phyloP scores from a whole-genome alignment of 2,888 invertebrate species.

The Antheraea yamamai region DNA sequence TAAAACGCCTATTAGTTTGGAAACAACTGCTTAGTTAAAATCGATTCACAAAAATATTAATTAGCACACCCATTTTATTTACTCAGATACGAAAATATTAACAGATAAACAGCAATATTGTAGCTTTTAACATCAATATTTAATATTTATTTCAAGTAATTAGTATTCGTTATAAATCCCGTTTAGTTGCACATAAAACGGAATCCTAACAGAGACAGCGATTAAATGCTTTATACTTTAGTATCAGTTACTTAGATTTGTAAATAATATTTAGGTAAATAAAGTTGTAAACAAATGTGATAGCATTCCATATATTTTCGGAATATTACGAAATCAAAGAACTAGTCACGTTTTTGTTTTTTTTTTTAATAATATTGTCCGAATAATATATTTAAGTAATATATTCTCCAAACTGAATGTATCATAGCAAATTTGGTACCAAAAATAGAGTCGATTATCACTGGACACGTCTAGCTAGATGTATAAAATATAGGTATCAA shows the following conservation, averaged over 20 bases:
- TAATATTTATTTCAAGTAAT: neutral
- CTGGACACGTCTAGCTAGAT: conserved; percentile 79
- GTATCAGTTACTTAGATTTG: neutral
- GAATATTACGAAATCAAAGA: neutral
- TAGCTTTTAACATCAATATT: conserved; percentile 6
- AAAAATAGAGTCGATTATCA: conserved; percentile 78
- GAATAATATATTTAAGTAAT: conserved; percentile 30
- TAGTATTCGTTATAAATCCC: conserved; percentile 10
- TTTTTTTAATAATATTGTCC: conserved; percentile 1
- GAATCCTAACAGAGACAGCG: neutral
- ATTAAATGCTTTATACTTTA: conserved; percentile 3
- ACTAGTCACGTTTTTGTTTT: neutral
- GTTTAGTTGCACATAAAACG: neutral
- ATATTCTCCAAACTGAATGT: conserved; percentile 30
- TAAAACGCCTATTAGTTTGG: neutral
- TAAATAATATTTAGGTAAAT: neutral
- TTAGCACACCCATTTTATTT: conserved; percentile 4
- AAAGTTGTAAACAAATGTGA: neutral
- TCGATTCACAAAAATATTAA: neutral
- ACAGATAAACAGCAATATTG: conserved; percentile 4
- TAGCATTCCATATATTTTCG: neutral
- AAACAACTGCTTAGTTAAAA: conserved; percentile 10
- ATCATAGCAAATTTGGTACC: conserved; percentile 66
- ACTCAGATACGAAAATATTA: conserved; percentile 11
- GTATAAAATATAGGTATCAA: conserved; percentile 81